Evolutionary conservation across 2,113 vertebrate genomes (phyloP).

Genomic region (Accipiter virgatus): DNA sequence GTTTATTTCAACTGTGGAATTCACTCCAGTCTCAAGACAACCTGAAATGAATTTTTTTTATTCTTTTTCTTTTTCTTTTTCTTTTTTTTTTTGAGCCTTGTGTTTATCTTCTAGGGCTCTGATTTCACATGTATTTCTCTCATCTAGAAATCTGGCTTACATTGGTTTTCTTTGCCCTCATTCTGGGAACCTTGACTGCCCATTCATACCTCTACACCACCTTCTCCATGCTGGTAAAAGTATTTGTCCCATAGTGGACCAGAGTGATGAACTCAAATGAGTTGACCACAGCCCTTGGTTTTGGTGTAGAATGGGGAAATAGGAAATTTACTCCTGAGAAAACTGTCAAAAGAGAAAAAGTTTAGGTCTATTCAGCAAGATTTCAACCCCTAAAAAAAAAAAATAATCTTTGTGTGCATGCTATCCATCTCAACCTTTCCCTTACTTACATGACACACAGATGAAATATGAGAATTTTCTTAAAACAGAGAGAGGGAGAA

Average conservation of each 20-base stretch:
- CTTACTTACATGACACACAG: not conserved
- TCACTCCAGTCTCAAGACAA: not conserved
- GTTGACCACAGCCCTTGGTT: not conserved
- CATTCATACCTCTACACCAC: not conserved
- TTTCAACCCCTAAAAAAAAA: not conserved
- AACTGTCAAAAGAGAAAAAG: not conserved
- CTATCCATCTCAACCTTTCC: not conserved
- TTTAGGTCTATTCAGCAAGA: not conserved
- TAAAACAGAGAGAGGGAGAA: not conserved
- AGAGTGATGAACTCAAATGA: not conserved
- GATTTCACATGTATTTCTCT: rapidly evolving
- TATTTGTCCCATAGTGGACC: not conserved
- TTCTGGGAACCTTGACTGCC: not conserved
- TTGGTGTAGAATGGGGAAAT: not conserved
- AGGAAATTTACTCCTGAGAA: not conserved
- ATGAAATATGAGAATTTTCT: not conserved
- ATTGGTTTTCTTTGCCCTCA: not conserved
- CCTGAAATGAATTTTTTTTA: not conserved
- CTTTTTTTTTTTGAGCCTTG: not conserved
- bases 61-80: not conserved
- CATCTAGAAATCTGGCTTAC: not conserved
- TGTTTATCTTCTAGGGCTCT: not conserved
- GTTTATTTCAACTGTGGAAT: not conserved
- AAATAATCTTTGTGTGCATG: not conserved
- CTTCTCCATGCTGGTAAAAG: not conserved